Base-by-base conservation (phyloP, 2,113 vertebrate species). In the Callipepla californica region DNA sequence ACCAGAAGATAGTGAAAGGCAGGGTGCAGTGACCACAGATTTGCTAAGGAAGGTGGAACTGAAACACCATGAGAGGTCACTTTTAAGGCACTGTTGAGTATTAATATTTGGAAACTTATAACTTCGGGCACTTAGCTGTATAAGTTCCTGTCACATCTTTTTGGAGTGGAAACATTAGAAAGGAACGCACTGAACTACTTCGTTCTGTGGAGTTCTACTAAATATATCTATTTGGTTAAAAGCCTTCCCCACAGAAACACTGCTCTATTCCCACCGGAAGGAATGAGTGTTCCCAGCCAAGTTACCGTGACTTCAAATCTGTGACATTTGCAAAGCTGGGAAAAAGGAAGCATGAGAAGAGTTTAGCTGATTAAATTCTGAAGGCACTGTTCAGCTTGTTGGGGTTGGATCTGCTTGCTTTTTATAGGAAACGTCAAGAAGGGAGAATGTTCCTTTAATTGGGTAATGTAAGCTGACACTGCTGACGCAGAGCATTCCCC, bases 161-260 rank as follows among this genome's bases (percentile, higher is more conserved):
- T 73, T 91, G 59, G 72, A 86, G 34, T 85, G 75, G 59, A 65
- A 91, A 83, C 79, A 16, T n/a, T 38, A 78, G 75, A 68, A 91
- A 74, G 45, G 91, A 62, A 34, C 79, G 36, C 80, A 59, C 88
- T 45, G 58, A 85, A 74, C 80, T 80, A 12, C 40, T 40, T 40
- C 50, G 4, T 78, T 92, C 68, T 76, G 40, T 40, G 26, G 42
- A 51, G 40, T 90, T 93, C 63, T 91, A 92, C 61, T 80, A 80
- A 42, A 44, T 61, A 69, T 45, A 90, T 58, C 26, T 88, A 4
- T 94, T 53, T 75, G 42, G 73, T 75, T 96, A 55, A 92, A 95
- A 95, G 80, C 44, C 50, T 78, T 78, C 32, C 16, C 44, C 32
- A 51, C 53, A 34, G 61, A 11, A 25, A 66, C 70, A 36, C 14